Conservation (phyloP, 2,113 vertebrate genomes). For the Scopus umbretta region DNA sequence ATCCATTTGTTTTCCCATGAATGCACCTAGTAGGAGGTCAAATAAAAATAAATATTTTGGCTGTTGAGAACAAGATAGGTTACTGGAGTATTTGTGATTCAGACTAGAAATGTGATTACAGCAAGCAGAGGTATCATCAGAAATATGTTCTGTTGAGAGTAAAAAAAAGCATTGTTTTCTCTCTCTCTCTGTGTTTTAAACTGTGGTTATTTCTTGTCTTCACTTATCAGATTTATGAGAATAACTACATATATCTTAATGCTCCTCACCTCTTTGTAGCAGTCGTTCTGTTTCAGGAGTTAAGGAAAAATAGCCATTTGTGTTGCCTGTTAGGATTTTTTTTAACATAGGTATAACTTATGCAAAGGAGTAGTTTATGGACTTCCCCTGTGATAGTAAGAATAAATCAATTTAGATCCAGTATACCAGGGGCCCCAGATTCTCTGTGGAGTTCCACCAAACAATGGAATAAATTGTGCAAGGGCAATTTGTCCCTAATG, state of each 20-base stretch:
- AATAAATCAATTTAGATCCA: slow-evolving; percentile 25
- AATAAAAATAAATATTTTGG: slow-evolving; percentile 68
- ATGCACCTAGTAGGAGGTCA: slow-evolving; percentile 68
- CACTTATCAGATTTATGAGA: slow-evolving; percentile 47
- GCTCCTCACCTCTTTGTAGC: slow-evolving; percentile 27
- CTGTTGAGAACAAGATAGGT: slow-evolving; percentile 62
- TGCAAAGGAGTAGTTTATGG: not conserved
- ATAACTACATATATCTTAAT: slow-evolving; percentile 45
- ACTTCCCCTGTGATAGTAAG: slow-evolving; percentile 6
- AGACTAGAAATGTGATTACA: slow-evolving; percentile 64
- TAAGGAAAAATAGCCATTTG: slow-evolving; percentile 12
- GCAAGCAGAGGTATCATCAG: slow-evolving; percentile 56
- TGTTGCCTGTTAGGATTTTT: not conserved
- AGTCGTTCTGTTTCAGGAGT: not conserved
- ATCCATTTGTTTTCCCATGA: slow-evolving; percentile 66
- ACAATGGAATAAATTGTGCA: slow-evolving; percentile 45
- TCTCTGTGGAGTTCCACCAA: slow-evolving; percentile 31
- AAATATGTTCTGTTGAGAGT: slow-evolving; percentile 58
- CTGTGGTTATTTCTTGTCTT: slow-evolving; percentile 26
- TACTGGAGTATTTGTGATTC: slow-evolving; percentile 60
- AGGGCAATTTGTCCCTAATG: slow-evolving; percentile 48
- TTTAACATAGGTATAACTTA: not conserved
- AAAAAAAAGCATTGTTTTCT: slow-evolving; percentile 30
- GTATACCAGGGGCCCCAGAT: not conserved
- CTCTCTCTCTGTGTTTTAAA: not conserved